Conservation (phyloP, 1,140 invertebrate genomes). For the Littorina saxatilis region DNA sequence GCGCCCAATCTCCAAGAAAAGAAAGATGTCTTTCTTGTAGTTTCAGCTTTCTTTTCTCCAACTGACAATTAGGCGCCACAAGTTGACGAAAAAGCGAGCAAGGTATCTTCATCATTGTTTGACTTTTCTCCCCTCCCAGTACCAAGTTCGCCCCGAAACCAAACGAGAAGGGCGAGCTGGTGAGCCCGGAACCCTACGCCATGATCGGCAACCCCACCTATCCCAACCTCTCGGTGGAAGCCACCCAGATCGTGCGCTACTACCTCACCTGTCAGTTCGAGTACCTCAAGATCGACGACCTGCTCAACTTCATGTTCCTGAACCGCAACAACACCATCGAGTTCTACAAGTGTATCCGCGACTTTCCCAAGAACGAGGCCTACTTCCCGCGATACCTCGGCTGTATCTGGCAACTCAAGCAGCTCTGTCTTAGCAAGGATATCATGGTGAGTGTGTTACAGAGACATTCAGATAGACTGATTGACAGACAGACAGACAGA, state of each 20-base stretch:
- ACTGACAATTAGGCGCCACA: too few species aligned
- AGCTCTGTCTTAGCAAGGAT: slow-evolving; percentile 24
- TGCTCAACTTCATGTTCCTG: slow-evolving; percentile 40
- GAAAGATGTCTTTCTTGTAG: too few species aligned
- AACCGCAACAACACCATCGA: slow-evolving; percentile 41
- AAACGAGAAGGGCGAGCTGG: slow-evolving; percentile 33
- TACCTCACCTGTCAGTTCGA: slow-evolving; percentile 35
- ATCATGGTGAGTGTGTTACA: neutral
- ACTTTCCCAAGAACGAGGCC: slow-evolving; percentile 28
- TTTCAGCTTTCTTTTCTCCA: neutral
- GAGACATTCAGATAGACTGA: neutral
- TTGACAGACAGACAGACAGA: neutral
- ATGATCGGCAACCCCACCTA: slow-evolving; percentile 23
- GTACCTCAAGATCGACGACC: slow-evolving; percentile 35
- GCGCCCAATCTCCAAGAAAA: too few species aligned
- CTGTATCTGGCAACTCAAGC: slow-evolving; percentile 30
- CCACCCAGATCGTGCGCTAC: slow-evolving; percentile 21
- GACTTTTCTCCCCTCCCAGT: neutral
- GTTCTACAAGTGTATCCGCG: slow-evolving; percentile 33
- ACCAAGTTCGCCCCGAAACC: slow-evolving; percentile 29
- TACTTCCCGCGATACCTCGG: slow-evolving; percentile 30
- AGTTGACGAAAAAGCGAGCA: too few species aligned
- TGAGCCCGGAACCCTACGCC: slow-evolving; percentile 36
- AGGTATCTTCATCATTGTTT: too few species aligned
- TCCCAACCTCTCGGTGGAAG: slow-evolving; percentile 7